Conservation (phyloP, 2,113 vertebrate species). For the Pterocles orientalis region DNA sequence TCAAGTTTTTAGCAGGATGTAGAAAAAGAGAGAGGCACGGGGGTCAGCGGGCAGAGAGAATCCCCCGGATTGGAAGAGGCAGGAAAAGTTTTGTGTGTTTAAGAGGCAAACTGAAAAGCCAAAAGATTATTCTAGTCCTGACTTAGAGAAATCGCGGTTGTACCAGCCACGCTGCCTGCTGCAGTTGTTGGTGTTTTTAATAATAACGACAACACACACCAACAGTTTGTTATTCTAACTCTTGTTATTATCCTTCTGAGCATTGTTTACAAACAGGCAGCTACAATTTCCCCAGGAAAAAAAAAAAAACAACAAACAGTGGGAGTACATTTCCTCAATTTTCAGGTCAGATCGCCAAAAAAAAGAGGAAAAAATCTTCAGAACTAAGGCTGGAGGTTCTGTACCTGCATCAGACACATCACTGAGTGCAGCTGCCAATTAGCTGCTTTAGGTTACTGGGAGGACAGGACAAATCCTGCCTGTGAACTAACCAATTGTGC, state of each 20-base stretch:
- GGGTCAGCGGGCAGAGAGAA: too few species aligned
- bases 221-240: not conserved
- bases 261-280: not conserved
- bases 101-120: too few species aligned
- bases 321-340: not conserved
- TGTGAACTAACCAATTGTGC: fast-evolving
- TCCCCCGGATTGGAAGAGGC: too few species aligned
- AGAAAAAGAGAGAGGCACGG: too few species aligned
- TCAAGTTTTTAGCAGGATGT: too few species aligned
- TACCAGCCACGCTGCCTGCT: too few species aligned
- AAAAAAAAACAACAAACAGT: not conserved
- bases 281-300: not conserved
- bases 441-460: not conserved
- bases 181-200: too few species aligned
- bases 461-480: fast-evolving
- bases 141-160: too few species aligned
- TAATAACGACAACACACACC: too few species aligned
- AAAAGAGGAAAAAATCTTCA: not conserved
- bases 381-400: not conserved
- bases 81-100: too few species aligned
- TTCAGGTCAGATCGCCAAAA: not conserved
- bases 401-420: fast-evolving
- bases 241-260: not conserved
- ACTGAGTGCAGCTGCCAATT: fast-evolving
- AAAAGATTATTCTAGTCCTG: too few species aligned